Conservation (phyloP, 1,140 invertebrate species). For the Drosophila tsacasi region DNA sequence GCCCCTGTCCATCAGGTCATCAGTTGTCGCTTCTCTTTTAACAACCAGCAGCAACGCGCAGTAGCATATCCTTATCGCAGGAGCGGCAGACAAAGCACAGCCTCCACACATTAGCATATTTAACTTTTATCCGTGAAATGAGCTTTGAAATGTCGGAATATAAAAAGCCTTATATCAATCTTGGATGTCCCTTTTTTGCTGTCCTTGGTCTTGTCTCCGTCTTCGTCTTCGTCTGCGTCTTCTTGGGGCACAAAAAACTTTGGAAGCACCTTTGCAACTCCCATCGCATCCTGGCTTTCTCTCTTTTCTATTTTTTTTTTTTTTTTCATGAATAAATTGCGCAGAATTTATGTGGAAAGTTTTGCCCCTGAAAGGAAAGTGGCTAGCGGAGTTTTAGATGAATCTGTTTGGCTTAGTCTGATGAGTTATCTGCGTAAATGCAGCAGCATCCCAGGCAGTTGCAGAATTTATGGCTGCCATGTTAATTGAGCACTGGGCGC, state of each 20-base stretch:
- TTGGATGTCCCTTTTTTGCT: conserved; percentile 63
- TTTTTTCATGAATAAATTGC: conserved; percentile 82
- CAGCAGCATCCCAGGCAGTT: conserved; percentile 54
- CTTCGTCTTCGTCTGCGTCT: conserved; percentile 26
- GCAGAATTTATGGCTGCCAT: conserved; percentile 75
- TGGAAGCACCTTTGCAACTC: conserved; percentile 66
- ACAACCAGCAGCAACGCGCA: not conserved
- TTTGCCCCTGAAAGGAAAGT: conserved; percentile 72
- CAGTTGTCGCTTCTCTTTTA: conserved; percentile 9
- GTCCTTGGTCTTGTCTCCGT: conserved; percentile 2
- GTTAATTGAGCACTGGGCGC: conserved; percentile 73
- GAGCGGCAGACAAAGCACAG: conserved; percentile 28
- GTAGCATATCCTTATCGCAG: conserved; percentile 29
- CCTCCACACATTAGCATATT: conserved; percentile 77
- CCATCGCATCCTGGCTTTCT: conserved; percentile 16
- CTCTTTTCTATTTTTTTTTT: conserved; percentile 7
- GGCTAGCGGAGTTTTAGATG: conserved; percentile 81
- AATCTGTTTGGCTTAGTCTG: conserved; percentile 83
- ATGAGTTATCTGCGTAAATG: conserved; percentile 80
- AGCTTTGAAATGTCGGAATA: conserved; percentile 79
- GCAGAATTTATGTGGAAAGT: conserved; percentile 82
- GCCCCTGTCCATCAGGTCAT: conserved; percentile 49
- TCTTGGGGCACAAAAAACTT: conserved; percentile 43
- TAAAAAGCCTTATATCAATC: conserved; percentile 83
- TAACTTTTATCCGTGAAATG: conserved; percentile 72